phyloP scores from a whole-genome alignment of 2,888 invertebrate species.

The Uropetala carovei region DNA sequence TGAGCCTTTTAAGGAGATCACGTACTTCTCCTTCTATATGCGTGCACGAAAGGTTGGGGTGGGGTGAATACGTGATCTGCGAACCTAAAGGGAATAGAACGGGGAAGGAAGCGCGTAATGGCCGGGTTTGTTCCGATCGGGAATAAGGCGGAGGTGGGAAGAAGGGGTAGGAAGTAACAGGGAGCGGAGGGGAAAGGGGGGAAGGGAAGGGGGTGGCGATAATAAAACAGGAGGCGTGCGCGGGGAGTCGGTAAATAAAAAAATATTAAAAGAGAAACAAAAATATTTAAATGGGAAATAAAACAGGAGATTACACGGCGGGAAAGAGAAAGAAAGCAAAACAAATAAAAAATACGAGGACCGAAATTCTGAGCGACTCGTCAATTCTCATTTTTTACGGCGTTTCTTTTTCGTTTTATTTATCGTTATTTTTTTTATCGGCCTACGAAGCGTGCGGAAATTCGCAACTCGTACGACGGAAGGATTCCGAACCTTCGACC shows the following conservation, averaged over 20 bases:
- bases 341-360: no score
- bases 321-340: no score
- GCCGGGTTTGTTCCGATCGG: background rate
- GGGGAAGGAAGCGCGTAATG: constrained; percentile 24
- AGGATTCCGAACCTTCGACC: no score
- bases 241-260: background rate
- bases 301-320: no score
- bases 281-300: no score
- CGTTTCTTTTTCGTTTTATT: no score
- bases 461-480: no score
- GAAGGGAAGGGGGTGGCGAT: background rate
- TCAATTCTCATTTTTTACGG: no score
- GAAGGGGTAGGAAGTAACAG: constrained; percentile 4
- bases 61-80: constrained; percentile 34
- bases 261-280: background rate
- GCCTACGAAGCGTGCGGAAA: no score
- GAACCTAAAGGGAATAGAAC: background rate
- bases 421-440: no score
- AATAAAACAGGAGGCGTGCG: background rate
- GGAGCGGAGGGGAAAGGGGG: background rate
- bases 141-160: background rate
- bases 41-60: background rate
- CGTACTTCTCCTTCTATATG: background rate
- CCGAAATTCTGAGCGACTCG: no score
- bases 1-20: constrained; percentile 45